Evolutionary conservation across 1,140 invertebrate genomes (phyloP).

Genomic region (Fopius arisanus): DNA sequence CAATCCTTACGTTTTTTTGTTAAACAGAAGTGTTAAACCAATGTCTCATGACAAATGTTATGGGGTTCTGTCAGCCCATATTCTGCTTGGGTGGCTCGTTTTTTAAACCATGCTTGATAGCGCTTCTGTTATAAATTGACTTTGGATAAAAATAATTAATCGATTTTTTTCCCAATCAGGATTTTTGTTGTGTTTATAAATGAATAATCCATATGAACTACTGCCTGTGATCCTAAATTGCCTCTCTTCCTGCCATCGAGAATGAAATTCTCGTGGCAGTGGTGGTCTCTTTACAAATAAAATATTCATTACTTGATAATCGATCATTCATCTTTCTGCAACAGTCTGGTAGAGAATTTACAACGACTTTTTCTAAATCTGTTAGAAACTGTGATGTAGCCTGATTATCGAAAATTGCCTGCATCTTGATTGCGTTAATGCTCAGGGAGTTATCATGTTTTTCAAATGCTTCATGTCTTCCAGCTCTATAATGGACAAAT

Average conservation of each 20-base stretch:
- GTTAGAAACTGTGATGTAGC: not conserved
- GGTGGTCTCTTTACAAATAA: not conserved
- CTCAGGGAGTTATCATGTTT: not conserved
- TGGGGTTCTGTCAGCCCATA: too few relatives aligned
- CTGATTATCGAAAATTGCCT: not conserved
- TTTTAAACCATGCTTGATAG: conserved; percentile 20
- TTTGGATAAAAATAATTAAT: conserved; percentile 24
- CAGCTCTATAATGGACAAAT: too few relatives aligned
- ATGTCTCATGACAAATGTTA: too few relatives aligned
- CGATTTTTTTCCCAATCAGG: conserved; percentile 28
- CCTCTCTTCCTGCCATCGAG: not conserved
- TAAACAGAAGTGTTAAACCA: too few relatives aligned
- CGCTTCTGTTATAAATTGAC: not conserved
- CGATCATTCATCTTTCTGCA: not conserved
- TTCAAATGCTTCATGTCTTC: not conserved
- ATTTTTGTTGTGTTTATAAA: conserved; percentile 24
- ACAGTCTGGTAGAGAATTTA: not conserved
- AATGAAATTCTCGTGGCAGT: not conserved
- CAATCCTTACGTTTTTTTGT: too few relatives aligned
- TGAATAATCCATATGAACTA: conserved; percentile 1
- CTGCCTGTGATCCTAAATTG: conserved; percentile 18
- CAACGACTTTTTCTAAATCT: not conserved
- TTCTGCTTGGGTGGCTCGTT: too few relatives aligned
- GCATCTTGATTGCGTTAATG: not conserved
- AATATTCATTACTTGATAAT: not conserved